These are phyloP conservation scores for Dusona sp. DNA, from an alignment of 2,888 invertebrate species.

Conservation along the genomic window DNA sequence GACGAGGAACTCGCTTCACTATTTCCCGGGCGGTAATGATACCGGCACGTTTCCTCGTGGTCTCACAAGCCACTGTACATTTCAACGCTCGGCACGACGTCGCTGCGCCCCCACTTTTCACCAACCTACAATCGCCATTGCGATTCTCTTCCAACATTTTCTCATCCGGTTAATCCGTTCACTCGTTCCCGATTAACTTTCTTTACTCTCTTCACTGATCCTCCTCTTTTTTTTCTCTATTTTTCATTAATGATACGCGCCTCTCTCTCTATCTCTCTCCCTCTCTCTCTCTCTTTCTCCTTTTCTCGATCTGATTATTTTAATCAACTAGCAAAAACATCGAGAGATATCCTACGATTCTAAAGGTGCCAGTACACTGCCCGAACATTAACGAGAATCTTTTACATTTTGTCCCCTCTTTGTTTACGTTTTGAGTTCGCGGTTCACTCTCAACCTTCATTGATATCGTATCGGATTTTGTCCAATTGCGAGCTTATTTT, in stretches of 20 bases:
- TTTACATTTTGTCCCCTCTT: background rate
- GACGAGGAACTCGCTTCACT: constrained; percentile 64
- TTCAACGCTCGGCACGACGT: constrained; percentile 23
- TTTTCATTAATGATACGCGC: background rate
- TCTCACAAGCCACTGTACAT: constrained; percentile 58
- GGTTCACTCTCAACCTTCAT: background rate
- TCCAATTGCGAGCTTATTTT: background rate
- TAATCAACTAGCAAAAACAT: background rate
- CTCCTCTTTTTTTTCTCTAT: background rate
- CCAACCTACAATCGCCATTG: constrained; percentile 53
- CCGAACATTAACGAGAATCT: background rate
- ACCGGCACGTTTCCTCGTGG: constrained; percentile 71
- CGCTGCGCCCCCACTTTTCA: constrained; percentile 66
- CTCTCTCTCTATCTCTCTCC: background rate
- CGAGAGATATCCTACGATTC: background rate
- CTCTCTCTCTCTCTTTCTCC: background rate
- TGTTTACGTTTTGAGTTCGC: background rate
- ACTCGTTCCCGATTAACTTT: constrained; percentile 41
- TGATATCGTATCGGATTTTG: background rate
- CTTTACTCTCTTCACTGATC: constrained; percentile 28
- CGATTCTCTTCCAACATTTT: constrained; percentile 65
- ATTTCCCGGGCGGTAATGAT: constrained; percentile 70
- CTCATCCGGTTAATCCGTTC: constrained; percentile 55
- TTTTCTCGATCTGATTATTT: background rate
- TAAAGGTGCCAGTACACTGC: background rate